Evolutionary conservation across 1,140 invertebrate genomes (phyloP), one percentile per base, ranked within the genome.

Genomic region (Ceratitis capitata): DNA sequence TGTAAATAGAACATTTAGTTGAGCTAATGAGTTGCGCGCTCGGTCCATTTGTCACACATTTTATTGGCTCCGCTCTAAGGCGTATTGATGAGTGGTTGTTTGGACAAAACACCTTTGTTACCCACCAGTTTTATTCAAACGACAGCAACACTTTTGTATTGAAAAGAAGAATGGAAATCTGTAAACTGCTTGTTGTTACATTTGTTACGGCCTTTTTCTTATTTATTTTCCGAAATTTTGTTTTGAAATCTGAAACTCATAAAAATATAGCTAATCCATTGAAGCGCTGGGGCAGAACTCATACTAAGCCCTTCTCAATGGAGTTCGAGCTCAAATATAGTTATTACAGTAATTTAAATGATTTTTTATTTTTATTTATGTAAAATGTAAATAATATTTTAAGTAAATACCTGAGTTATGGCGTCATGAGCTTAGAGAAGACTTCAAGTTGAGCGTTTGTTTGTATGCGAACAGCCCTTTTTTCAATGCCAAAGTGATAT

Each of bases 81-180:
- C 51, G n/a, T 45, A 84, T 58, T 84, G 83, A 84, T 42, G 83
- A 42, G 82, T 12, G 51, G n/a, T 10, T 84, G 53, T 84, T 84
- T 84, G 58, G 83, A 84, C 83, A 84, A 19, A n/a, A 29, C 16
- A 23, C 53, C 10, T 56, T 84, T 53, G 45, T 23, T 78, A 12
- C 39, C 39, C 45, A 42, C 19, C 16, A 26, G 39, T 35, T 35
- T 45, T 35, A 39, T n/a, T 23, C 4, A 1, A 45, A 14, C 16
- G 9, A 78, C 29, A 0, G 29, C 9, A 35, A 35, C 10, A 39
- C 69, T 10, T 78, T 78, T 78, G 69, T 42, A 26, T n/a, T n/a
- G n/a, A 26, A 47, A 12, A 78, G 9, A 78, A 23, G 45, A 26
- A 78, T n/a, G 29, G 12, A 64, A 26, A 78, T 45, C 39, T n/a